Conservation (phyloP, 64 coral and sea anemone species). For the Cladopsammia gracilis region DNA sequence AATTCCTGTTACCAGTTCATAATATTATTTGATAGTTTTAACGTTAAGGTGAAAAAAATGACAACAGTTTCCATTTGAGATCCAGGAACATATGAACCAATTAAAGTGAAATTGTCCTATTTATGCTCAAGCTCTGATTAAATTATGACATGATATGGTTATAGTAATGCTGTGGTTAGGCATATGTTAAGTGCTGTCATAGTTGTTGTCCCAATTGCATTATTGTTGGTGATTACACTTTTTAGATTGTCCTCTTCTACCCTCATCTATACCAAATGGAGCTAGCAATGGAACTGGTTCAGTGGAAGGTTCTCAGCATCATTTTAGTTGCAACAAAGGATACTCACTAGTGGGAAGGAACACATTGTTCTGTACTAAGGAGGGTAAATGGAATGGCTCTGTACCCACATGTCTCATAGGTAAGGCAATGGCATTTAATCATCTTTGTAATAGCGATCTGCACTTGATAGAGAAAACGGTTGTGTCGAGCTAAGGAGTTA, state of each 20-base stretch:
- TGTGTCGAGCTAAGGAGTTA: too few relatives aligned
- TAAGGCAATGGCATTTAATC: neutral
- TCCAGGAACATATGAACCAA: too few relatives aligned
- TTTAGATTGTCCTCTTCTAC: conserved; percentile 12
- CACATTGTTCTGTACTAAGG: neutral
- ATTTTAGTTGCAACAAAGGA: conserved; percentile 3
- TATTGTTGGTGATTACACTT: neutral
- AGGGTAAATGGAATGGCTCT: conserved; percentile 32
- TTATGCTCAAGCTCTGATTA: too few relatives aligned
- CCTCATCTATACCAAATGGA: neutral
- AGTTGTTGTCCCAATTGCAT: neutral
- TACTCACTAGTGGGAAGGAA: conserved; percentile 14
- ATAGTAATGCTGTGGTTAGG: neutral
- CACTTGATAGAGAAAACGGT: too few relatives aligned
- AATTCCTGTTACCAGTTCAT: too few relatives aligned
- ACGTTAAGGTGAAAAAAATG: too few relatives aligned
- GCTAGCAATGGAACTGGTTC: conserved; percentile 6
- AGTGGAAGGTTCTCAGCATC: conserved; percentile 28
- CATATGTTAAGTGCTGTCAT: neutral
- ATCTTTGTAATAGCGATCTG: too few relatives aligned
- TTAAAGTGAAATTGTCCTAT: too few relatives aligned
- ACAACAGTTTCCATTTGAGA: too few relatives aligned
- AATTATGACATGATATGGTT: too few relatives aligned
- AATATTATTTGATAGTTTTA: too few relatives aligned
- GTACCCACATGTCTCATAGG: conserved; percentile 37